Conservation (phyloP, 2,797 vertebrate genomes). For the Sebastes aleutianus region DNA sequence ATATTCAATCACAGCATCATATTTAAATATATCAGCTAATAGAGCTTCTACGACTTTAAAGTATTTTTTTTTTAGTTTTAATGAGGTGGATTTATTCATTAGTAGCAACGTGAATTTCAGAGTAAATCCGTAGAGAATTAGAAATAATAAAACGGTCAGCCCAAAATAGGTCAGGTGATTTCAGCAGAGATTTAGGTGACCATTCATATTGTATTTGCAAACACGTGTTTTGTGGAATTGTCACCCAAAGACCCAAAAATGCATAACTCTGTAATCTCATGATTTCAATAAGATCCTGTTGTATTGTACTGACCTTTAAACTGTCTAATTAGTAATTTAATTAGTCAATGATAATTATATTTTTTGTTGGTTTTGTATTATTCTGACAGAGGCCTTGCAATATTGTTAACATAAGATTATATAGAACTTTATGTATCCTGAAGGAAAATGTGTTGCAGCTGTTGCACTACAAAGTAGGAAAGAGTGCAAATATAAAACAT, state of each 20-base stretch:
- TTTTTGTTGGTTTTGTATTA: neutral
- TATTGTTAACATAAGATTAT: neutral
- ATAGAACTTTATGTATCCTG: neutral
- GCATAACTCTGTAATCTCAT: neutral
- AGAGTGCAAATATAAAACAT: neutral
- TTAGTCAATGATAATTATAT: neutral
- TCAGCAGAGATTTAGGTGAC: conserved; percentile 42
- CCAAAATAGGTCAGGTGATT: conserved; percentile 57
- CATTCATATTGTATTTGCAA: conserved; percentile 17
- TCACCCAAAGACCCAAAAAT: neutral
- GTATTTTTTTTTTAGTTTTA: neutral
- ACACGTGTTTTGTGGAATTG: conserved; percentile 28
- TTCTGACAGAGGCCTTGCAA: neutral
- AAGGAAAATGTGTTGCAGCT: neutral
- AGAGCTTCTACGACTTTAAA: rapidly evolving
- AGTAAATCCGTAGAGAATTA: conserved; percentile 51
- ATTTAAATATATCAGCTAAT: neutral
- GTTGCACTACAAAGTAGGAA: neutral
- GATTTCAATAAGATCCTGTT: neutral
- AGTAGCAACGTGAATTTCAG: conserved; percentile 2
- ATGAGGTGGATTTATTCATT: neutral
- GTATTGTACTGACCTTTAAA: neutral
- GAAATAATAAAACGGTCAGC: conserved; percentile 17
- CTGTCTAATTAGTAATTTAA: neutral
- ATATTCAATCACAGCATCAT: neutral